Evolutionary conservation across 2,113 vertebrate species (phyloP).

Genomic region (Crotalus viridis): DNA sequence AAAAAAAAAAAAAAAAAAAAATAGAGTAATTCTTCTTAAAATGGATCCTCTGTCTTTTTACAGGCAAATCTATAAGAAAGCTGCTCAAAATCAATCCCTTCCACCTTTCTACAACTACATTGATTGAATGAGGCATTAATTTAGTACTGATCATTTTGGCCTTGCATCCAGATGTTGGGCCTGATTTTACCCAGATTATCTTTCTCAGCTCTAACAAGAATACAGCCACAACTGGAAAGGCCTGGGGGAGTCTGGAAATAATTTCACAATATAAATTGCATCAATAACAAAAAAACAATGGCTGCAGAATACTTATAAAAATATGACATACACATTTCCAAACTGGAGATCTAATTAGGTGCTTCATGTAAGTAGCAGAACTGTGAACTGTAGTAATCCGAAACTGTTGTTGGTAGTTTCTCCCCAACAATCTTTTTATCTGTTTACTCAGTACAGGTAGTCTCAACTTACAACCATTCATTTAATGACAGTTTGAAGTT

Average conservation of each 20-base stretch:
- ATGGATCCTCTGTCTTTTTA: background rate
- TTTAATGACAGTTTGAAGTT: background rate
- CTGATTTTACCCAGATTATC: background rate
- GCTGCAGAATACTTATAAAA: background rate
- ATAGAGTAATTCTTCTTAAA: background rate
- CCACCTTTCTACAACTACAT: background rate
- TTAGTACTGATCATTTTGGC: background rate
- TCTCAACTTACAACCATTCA: background rate
- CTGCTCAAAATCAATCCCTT: background rate
- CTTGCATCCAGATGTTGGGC: background rate
- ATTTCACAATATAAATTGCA: background rate
- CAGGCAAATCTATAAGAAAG: background rate
- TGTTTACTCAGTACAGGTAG: background rate
- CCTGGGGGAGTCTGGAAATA: background rate
- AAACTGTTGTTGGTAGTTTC: background rate
- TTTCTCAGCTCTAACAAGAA: background rate
- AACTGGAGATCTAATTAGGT: background rate
- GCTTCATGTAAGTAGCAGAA: background rate
- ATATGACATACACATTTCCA: background rate
- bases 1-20: background rate
- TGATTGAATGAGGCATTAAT: background rate
- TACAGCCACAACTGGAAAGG: background rate
- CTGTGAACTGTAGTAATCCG: background rate
- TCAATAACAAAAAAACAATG: background rate
- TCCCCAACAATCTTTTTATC: background rate